A percentile compares a stretch with the other conserved stretches of the same genome.
These are phyloP conservation scores for Ophiodon elongatus DNA, from an alignment of 2,113 vertebrate genomes.

Conservation along the genomic window DNA sequence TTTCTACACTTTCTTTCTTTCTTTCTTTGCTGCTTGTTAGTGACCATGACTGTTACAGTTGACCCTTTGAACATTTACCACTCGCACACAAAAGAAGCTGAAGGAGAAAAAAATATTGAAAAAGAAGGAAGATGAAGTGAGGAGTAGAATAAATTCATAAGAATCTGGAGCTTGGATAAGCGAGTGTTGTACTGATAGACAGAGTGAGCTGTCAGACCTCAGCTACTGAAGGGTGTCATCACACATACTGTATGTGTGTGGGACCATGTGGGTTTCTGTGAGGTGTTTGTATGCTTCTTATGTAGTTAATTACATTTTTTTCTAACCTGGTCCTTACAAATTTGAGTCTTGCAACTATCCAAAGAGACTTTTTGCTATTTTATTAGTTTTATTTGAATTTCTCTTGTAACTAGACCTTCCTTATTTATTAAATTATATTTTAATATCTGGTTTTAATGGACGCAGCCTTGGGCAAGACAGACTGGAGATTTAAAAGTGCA, in stretches of 20 bases:
- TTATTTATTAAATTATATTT: background rate
- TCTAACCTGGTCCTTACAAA: background rate
- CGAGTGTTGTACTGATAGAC: background rate
- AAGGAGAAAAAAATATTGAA: background rate
- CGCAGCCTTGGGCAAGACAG: slow-evolving; percentile 5
- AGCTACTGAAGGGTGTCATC: background rate
- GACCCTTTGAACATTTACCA: background rate
- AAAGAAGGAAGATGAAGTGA: background rate
- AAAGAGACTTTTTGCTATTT: background rate
- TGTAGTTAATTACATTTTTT: background rate
- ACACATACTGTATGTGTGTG: background rate
- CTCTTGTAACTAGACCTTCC: background rate
- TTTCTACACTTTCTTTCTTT: background rate
- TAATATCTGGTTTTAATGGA: slow-evolving; percentile 16
- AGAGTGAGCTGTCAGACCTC: slow-evolving; percentile 4
- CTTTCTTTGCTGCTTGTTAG: slow-evolving; percentile 9
- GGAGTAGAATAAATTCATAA: background rate
- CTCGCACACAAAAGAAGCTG: background rate
- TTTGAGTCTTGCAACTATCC: background rate
- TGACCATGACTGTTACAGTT: background rate
- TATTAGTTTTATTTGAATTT: background rate
- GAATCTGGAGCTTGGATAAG: background rate
- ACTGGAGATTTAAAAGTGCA: slow-evolving; percentile 3
- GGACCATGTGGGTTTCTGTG: background rate
- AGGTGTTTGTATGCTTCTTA: too few relatives aligned